Evolutionary conservation across 2,888 invertebrate species (phyloP).

Genomic region (Andrena minutula): DNA sequence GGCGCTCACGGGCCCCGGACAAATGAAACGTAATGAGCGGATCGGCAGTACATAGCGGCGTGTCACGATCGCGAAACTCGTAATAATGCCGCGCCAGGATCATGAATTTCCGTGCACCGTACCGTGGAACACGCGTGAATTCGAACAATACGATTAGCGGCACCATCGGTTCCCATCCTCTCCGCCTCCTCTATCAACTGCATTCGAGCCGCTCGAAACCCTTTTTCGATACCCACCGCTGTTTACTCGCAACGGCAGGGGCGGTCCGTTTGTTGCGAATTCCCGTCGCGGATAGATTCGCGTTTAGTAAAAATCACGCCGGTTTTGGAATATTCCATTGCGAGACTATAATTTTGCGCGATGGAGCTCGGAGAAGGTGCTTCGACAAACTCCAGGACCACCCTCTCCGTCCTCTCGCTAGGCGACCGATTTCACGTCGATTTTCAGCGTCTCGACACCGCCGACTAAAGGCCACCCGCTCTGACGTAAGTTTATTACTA

Average conservation of each 20-base stretch:
- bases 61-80: constrained; percentile 60
- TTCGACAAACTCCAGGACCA: background rate
- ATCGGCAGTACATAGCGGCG: constrained; percentile 63
- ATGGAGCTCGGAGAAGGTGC: background rate
- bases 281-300: background rate
- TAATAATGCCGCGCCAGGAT: constrained; percentile 48
- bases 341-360: background rate
- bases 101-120: constrained; percentile 41
- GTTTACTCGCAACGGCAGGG: constrained; percentile 21
- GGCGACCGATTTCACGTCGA: constrained; percentile 53
- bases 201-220: constrained; percentile 21
- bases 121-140: constrained; percentile 61
- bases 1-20: constrained; percentile 68
- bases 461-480: constrained; percentile 33
- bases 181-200: background rate
- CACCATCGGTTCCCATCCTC: constrained; percentile 13
- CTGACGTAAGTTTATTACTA: constrained; percentile 74
- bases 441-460: constrained; percentile 58
- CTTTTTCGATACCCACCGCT: constrained; percentile 23
- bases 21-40: constrained; percentile 74
- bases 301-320: too few species aligned
- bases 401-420: background rate
- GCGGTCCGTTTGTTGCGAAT: background rate
- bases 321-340: too few species aligned
- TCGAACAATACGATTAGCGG: constrained; percentile 70